Percentiles rank a stretch among this genome's conserved stretches.
phyloP scores from a whole-genome alignment of 2,888 invertebrate species.

The Lochmaea capreae region DNA sequence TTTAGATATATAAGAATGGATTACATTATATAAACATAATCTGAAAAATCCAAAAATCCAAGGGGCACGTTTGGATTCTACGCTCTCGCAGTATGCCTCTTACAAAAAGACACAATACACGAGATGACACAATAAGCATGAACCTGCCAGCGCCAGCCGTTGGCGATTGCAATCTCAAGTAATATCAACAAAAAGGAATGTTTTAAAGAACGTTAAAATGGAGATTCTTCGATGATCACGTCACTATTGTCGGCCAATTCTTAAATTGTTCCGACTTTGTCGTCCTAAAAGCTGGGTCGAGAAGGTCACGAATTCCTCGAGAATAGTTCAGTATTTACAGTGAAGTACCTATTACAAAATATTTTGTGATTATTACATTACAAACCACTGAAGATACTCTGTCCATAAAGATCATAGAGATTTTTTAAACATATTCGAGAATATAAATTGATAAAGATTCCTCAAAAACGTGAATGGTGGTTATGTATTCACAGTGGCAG shows the following conservation, averaged over 20 bases:
- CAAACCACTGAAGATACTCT: no score
- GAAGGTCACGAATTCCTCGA: neutral
- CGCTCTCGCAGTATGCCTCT: neutral
- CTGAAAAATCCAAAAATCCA: no score
- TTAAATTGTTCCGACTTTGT: conserved; percentile 10
- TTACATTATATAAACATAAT: no score
- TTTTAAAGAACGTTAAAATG: conserved; percentile 20
- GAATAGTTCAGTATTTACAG: neutral
- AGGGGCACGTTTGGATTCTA: neutral
- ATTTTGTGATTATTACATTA: no score
- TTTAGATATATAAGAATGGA: no score
- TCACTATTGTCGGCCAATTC: conserved; percentile 38
- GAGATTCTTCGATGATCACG: conserved; percentile 39
- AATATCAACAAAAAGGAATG: conserved; percentile 24
- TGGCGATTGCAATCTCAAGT: conserved; percentile 8
- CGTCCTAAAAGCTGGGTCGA: neutral
- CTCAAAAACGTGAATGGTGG: no score
- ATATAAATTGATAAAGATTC: no score
- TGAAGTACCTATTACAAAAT: no score
- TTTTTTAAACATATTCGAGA: no score
- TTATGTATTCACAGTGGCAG: no score
- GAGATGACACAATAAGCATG: neutral
- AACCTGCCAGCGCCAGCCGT: neutral
- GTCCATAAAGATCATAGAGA: no score
- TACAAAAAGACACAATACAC: neutral